phyloP scores from a whole-genome alignment of 2,888 invertebrate species.

The Tenthredo livida region DNA sequence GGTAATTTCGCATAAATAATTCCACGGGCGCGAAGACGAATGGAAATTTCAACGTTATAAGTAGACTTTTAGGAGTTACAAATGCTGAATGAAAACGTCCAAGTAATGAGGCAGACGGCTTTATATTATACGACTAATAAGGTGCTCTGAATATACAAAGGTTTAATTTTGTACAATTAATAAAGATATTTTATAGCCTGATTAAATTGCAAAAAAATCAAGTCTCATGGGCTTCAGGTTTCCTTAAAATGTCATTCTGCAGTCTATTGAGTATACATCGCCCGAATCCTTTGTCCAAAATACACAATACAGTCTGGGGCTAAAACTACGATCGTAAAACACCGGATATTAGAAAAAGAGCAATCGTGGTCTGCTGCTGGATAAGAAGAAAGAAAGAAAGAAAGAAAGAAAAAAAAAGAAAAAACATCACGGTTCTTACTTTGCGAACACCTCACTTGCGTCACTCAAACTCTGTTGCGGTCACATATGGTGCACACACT shows the following conservation, averaged over 20 bases:
- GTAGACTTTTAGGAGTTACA: not conserved
- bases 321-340: constrained; percentile 12
- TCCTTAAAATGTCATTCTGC: not conserved
- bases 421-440: not conserved
- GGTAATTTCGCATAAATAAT: not conserved
- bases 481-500: constrained; percentile 10
- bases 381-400: not conserved
- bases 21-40: not conserved
- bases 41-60: not conserved
- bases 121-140: not conserved
- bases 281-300: constrained; percentile 3
- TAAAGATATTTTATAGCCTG: not conserved
- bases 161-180: not conserved
- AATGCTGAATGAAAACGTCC: not conserved
- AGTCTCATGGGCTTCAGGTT: not conserved
- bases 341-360: constrained; percentile 19
- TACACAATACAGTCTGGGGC: not conserved
- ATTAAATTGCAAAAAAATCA: not conserved
- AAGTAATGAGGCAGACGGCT: not conserved
- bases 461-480: not conserved
- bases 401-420: not conserved
- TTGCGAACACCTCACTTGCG: not conserved
- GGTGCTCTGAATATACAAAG: not conserved
- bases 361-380: not conserved
- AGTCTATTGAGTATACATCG: not conserved